Evolutionary conservation across 2,113 vertebrate genomes (phyloP).

Genomic region (Stegostoma tigrinum): DNA sequence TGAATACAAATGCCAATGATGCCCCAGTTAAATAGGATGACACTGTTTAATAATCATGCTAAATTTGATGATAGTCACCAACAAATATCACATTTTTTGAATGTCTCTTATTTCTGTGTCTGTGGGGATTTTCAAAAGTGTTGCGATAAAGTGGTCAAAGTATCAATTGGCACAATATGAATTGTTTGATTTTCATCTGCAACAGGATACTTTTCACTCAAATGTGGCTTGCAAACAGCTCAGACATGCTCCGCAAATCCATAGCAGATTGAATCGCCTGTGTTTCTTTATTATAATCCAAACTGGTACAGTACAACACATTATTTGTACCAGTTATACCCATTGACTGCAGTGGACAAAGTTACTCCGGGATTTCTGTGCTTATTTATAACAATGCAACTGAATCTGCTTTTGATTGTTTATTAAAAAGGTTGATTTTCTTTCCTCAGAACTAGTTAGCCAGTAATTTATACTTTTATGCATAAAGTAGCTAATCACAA

Average conservation of each 20-base stretch:
- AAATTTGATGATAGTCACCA: not conserved
- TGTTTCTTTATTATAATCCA: not conserved
- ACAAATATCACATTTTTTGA: not conserved
- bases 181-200: not conserved
- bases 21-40: not conserved
- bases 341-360: constrained; percentile 23
- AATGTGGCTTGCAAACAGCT: not conserved
- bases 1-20: not conserved
- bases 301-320: not conserved
- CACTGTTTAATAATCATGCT: not conserved
- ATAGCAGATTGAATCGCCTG: not conserved
- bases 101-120: not conserved
- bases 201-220: not conserved
- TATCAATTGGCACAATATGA: not conserved
- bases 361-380: constrained; percentile 10
- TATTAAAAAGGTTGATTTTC: constrained; percentile 21
- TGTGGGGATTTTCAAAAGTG: not conserved
- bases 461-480: not conserved
- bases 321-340: not conserved
- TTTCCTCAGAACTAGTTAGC: not conserved
- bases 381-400: constrained; percentile 23
- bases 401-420: constrained; percentile 21
- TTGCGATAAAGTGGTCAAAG: not conserved
- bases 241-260: not conserved
- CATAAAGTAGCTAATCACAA: not conserved